Base-by-base conservation (phyloP, 2,888 invertebrate genomes). In the Drosophila sordidula region DNA sequence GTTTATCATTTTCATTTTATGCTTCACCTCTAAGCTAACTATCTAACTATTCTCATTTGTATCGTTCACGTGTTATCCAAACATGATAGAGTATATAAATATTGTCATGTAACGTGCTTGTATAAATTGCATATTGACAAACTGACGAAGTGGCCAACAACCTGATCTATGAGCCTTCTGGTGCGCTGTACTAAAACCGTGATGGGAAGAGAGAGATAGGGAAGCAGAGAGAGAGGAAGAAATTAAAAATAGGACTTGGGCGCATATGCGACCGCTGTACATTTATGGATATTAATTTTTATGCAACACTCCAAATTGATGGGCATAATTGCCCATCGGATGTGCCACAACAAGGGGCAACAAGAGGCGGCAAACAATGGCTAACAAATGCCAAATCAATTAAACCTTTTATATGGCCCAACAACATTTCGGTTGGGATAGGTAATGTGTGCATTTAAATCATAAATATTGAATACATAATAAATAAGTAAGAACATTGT, bases 231-330 rank as follows among this genome's bases (percentile, higher is more conserved):
- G 8, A 12, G n/a, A 29, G 44, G 36, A 44, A 56, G 46, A 26
- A 9, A 32, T 12, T 22, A 54, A 41, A 42, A 34, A 16, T 51
- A 16, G 44, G 12, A 54, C 32, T 22, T 55, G 52, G 44, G 66
- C 51, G 25, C 85, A 84, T 67, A 72, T 82, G 82, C 72, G 82
- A 70, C 75, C 71, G 65, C 49, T 70, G 75, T 57, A 59, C 67
- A 85, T 81, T 86, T 85, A 81, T 82, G 82, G 75, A 57, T 85
- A 87, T 87, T 82, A 75, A 82, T 67, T 85, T 75, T 85, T 61
- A 74, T 87, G 86, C 86, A 84, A 77, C 80, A 65, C 65, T 69
- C 58, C 63, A 76, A 82, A 88, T 86, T 82, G 80, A 88, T 76
- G 67, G 68, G 65, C 73, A 72, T 68, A 73, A 88, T 83, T 86